Conservation (phyloP, 30 jellyfish, hydroid and myxozoan genomes). For the Pseudorhiza aurosa region DNA sequence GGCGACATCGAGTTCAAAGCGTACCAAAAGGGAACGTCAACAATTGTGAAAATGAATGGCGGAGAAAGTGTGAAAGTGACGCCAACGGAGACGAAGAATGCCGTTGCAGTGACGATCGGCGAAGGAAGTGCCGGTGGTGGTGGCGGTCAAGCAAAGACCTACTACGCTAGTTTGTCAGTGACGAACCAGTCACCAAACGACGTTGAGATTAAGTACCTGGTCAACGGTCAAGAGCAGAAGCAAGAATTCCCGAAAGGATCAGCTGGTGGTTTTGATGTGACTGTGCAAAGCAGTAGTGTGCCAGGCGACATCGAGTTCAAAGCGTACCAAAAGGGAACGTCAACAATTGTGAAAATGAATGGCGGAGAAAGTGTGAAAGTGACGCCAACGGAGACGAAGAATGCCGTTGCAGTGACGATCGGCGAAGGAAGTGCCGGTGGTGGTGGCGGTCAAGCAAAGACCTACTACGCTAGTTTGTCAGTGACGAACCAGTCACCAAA, state of each 20-base stretch:
- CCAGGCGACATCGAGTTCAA: slow-evolving; percentile 41
- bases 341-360: slow-evolving; percentile 24
- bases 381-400: slow-evolving; percentile 34
- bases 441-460: slow-evolving; percentile 27
- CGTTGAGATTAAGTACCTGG: slow-evolving; percentile 29
- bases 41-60: slow-evolving; percentile 68
- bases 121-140: slow-evolving; percentile 37
- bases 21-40: slow-evolving; percentile 57
- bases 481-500: slow-evolving; percentile 77
- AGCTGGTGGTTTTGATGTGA: slow-evolving; percentile 18
- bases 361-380: slow-evolving; percentile 15
- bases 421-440: slow-evolving; percentile 35
- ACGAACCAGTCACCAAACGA: slow-evolving; percentile 69
- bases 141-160: slow-evolving; percentile 46
- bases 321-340: slow-evolving; percentile 47
- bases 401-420: background rate
- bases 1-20: slow-evolving; percentile 72
- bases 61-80: slow-evolving; percentile 45
- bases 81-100: slow-evolving; percentile 56
- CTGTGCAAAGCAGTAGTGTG: background rate
- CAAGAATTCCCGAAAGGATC: slow-evolving; percentile 70
- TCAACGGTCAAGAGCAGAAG: slow-evolving; percentile 36
- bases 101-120: slow-evolving; percentile 61
- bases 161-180: slow-evolving; percentile 70
- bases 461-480: slow-evolving; percentile 68